Evolutionary conservation across 2,888 invertebrate genomes (phyloP), one percentile per base, ranked within the genome.

Genomic region (Meloe dianella): DNA sequence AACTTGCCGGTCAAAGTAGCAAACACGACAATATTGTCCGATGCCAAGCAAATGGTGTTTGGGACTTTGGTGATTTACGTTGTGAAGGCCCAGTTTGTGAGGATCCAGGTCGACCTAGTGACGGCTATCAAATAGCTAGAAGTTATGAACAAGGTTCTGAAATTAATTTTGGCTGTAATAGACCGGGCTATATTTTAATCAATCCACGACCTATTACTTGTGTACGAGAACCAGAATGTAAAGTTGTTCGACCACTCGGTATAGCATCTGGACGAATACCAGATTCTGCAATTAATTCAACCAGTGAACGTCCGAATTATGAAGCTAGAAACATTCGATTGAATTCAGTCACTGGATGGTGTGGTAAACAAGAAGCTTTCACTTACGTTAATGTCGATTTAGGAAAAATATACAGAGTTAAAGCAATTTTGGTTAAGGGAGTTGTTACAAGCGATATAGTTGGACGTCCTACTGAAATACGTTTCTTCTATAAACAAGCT

Each of bases 51-150:
- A 96, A 96, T 79, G 95, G 96, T 2, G 92, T 94, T 69, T 98
- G 98, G 98, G 98, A 98, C 85, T 97, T 98, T 81, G 98, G 98
- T 30, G 96, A 96, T 80, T 86, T 98, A 60, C 87, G 95, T 63
- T 98, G 98, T 80, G 97, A 97, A 86, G 98, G 97, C 22, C 97
- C 97, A 3, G 97, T 97, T 1, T 97, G 97, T 82, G 94, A 95
- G 82, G 97, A 98, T 84, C 97, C 97, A 0, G 96, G 97, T 0
- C 89, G 95, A 77, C 97, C 97, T 0, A 92, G 94, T 68, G 97
- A 97, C 84, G 97, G 97, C 24, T 87, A 89, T 71, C 97, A 97
- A 85, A 84, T 93, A 47, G 89, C 97, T 0, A 88, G 91, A 79
- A 93, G 93, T 77, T 94, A 93, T 75, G 94, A 94, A 80, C 93